phyloP scores from a whole-genome alignment of 2,888 invertebrate genomes.

The Perizoma affinitatum region DNA sequence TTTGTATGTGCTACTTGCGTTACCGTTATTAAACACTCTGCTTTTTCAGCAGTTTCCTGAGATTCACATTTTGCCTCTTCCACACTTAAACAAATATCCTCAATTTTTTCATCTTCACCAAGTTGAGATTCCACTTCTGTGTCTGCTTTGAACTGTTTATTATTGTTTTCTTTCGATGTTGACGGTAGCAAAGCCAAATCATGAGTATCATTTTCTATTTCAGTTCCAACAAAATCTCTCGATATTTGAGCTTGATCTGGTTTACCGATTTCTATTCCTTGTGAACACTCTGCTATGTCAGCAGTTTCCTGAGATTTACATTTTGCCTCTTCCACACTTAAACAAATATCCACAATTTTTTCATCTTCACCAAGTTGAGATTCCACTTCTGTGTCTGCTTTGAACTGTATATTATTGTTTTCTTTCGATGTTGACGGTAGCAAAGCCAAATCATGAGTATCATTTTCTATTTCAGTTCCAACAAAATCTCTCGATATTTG shows the following conservation, averaged over 20 bases:
- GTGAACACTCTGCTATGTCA: background rate
- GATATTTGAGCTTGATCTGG: conserved; percentile 2
- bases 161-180: background rate
- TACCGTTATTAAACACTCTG: background rate
- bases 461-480: background rate
- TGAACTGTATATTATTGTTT: background rate
- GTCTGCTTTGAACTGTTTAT: background rate
- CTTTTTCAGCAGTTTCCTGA: background rate
- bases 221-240: background rate
- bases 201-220: background rate
- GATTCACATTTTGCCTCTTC: background rate
- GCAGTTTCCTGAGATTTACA: background rate
- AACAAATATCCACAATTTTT: too few relatives aligned
- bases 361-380: background rate
- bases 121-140: background rate
- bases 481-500: background rate
- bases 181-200: background rate
- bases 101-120: background rate
- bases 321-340: background rate
- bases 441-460: background rate
- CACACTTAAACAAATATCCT: too few relatives aligned
- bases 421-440: background rate
- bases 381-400: background rate
- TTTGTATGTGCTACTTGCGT: background rate
- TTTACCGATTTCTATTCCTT: conserved; percentile 4